Evolutionary conservation across 2,113 vertebrate species (phyloP).

Genomic region (Antechinus flavipes): DNA sequence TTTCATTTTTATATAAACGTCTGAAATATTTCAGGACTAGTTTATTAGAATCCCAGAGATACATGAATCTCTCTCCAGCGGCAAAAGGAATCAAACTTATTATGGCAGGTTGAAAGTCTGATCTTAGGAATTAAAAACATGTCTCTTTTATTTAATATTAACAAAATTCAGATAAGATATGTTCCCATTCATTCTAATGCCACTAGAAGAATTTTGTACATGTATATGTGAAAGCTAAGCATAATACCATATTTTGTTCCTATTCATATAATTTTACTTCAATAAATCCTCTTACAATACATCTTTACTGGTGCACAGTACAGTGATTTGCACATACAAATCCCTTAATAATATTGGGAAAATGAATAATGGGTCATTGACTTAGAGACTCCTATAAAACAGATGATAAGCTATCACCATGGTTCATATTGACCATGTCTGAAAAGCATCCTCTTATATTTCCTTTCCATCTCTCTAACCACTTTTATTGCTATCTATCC

Average conservation of each 20-base stretch:
- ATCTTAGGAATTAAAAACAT: slow-evolving; percentile 35
- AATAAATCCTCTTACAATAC: not conserved
- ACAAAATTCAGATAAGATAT: not conserved
- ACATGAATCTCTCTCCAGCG: not conserved
- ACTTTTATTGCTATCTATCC: not conserved
- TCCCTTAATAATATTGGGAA: not conserved
- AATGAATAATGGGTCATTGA: not conserved
- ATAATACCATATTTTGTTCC: not conserved
- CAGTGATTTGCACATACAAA: not conserved
- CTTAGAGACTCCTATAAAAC: not conserved
- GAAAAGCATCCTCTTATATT: not conserved
- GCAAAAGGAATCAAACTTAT: slow-evolving; percentile 27
- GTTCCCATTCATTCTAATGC: not conserved
- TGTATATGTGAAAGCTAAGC: not conserved
- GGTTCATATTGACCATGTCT: not conserved
- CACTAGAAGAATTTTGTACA: not conserved
- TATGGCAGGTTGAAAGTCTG: not conserved
- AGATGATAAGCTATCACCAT: not conserved
- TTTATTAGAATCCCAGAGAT: slow-evolving; percentile 52
- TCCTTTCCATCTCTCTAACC: not conserved
- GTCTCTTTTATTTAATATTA: not conserved
- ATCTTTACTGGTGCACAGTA: not conserved
- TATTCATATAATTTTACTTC: not conserved
- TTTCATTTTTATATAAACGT: slow-evolving; percentile 54
- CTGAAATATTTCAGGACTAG: slow-evolving; percentile 48